A percentile compares a stretch with the other conserved stretches of the same genome.
Conservation (phyloP, 2,797 vertebrate species). For the Neosilurus hyrtlii region DNA sequence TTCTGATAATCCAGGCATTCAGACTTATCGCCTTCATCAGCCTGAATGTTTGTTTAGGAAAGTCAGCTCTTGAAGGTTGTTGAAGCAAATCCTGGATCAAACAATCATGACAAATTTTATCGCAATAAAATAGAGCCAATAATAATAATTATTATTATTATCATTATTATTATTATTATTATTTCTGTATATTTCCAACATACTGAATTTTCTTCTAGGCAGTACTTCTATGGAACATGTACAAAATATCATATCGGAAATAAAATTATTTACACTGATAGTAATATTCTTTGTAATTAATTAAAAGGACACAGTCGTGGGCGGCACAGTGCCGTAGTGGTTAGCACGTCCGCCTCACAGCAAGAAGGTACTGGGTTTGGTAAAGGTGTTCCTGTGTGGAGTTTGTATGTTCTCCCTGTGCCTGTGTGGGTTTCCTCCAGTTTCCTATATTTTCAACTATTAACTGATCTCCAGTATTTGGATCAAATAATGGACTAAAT, state of each 20-base stretch:
- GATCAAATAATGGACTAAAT: background rate
- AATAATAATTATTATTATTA: too few relatives aligned
- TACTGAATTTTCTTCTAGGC: background rate
- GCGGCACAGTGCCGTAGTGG: background rate
- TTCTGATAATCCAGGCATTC: constrained; percentile 38
- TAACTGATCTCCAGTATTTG: background rate
- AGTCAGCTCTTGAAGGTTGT: background rate
- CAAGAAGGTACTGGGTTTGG: too few relatives aligned
- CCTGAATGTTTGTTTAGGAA: constrained; percentile 3
- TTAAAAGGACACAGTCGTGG: background rate
- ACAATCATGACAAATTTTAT: background rate
- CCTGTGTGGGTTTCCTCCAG: too few relatives aligned
- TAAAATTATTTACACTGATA: too few relatives aligned
- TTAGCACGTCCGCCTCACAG: too few relatives aligned
- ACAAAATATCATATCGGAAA: background rate
- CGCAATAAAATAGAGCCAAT: background rate
- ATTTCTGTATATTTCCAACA: background rate
- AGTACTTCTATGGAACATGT: background rate
- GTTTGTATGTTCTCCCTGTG: too few relatives aligned
- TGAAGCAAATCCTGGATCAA: constrained; percentile 29
- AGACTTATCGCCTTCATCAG: constrained; percentile 15
- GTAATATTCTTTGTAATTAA: background rate
- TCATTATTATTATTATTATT: too few relatives aligned
- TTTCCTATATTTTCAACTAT: background rate
- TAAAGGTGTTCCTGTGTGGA: too few relatives aligned